These are phyloP conservation scores for Tenthredo distinguenda DNA, from an alignment of 2,888 invertebrate genomes.

Conservation along the genomic window DNA sequence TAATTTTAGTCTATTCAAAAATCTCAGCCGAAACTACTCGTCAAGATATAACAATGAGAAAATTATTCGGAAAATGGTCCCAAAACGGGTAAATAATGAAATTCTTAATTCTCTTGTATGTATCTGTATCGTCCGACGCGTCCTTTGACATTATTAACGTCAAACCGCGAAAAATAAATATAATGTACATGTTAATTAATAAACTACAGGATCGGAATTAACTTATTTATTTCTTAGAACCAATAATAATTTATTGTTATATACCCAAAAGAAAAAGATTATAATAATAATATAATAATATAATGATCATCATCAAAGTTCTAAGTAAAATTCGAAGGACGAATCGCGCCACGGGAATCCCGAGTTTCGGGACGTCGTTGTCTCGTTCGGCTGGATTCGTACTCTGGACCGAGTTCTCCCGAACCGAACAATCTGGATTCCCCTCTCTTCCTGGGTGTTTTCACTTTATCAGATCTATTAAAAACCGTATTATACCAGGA, in stretches of 20 bases:
- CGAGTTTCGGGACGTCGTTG: neutral
- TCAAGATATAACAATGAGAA: neutral
- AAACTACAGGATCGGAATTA: neutral
- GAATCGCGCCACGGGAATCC: slow-evolving; percentile 4
- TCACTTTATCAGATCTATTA: slow-evolving; percentile 48
- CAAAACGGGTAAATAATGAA: neutral
- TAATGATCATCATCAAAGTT: neutral
- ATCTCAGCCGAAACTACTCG: neutral
- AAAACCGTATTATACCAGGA: slow-evolving; percentile 14
- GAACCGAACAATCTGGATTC: slow-evolving; percentile 43
- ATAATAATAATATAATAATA: slow-evolving; percentile 7
- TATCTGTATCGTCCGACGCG: neutral
- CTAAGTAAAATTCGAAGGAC: slow-evolving; percentile 13
- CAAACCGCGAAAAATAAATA: neutral
- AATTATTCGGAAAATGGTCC: neutral
- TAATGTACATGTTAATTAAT: neutral
- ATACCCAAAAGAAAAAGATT: neutral
- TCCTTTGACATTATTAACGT: neutral
- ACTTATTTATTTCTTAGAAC: neutral
- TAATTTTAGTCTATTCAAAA: neutral
- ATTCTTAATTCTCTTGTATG: neutral
- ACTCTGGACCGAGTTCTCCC: slow-evolving; percentile 29
- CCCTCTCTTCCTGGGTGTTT: slow-evolving; percentile 47
- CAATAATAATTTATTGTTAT: neutral
- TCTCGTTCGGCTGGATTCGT: slow-evolving; percentile 30